Conservation (phyloP, 2,888 invertebrate genomes). For the Apotomis turbidana region DNA sequence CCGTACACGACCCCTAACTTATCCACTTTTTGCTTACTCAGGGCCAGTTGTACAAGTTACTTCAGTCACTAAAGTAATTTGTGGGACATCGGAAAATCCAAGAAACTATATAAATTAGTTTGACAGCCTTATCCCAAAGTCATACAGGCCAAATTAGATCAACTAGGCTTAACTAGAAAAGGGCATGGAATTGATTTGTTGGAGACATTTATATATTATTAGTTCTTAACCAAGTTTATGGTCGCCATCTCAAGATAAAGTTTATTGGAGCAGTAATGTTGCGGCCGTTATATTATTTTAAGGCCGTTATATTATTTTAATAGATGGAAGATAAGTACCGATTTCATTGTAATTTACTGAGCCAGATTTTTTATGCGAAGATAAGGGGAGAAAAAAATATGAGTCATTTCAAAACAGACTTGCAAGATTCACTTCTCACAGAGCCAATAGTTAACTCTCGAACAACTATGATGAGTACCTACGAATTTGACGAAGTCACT, state of each 20-base stretch:
- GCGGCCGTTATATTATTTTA: not conserved
- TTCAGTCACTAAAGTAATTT: conserved; percentile 26
- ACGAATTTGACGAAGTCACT: too few species aligned
- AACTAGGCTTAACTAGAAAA: not conserved
- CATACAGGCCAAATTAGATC: not conserved
- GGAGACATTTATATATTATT: conserved; percentile 13
- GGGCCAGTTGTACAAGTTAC: conserved; percentile 20
- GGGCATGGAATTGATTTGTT: conserved; percentile 7
- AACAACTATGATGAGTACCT: too few species aligned
- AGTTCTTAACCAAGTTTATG: conserved; percentile 13
- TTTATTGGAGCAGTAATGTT: not conserved
- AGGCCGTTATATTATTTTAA: not conserved
- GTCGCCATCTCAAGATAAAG: conserved; percentile 4
- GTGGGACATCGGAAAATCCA: conserved; percentile 9
- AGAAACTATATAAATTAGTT: conserved; percentile 9
- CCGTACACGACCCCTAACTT: not conserved
- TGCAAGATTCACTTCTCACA: too few species aligned
- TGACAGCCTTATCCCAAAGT: not conserved
- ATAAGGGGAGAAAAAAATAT: too few species aligned
- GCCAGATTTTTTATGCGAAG: not conserved
- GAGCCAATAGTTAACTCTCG: too few species aligned
- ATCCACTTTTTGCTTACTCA: conserved; percentile 6
- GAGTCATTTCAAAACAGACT: too few species aligned
- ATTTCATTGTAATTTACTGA: not conserved
- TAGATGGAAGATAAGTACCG: not conserved